These are phyloP conservation scores for Acrocephalus arundinaceus DNA, from an alignment of 2,113 vertebrate species.

Conservation along the genomic window DNA sequence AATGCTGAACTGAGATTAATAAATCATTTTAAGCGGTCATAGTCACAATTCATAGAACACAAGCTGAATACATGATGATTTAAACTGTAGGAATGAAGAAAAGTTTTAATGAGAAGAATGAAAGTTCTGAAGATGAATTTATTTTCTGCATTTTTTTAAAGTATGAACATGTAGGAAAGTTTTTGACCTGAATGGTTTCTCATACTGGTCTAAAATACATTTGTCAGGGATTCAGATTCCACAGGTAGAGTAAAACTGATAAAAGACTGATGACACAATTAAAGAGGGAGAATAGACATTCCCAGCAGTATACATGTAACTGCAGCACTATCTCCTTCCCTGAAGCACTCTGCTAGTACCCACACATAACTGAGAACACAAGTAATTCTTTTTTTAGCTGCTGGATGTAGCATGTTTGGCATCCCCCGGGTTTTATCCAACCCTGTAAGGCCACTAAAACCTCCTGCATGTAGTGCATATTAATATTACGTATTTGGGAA, in stretches of 20 bases:
- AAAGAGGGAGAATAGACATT: not conserved
- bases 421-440: not conserved
- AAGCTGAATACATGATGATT: not conserved
- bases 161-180: not conserved
- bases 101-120: not conserved
- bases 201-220: not conserved
- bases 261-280: not conserved
- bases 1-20: not conserved
- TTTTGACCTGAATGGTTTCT: not conserved
- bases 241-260: not conserved
- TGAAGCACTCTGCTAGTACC: not conserved
- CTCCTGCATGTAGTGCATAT: not conserved
- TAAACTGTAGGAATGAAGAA: not conserved
- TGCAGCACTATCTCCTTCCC: not conserved
- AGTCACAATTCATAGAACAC: not conserved
- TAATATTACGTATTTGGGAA: not conserved
- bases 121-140: not conserved
- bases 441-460: not conserved
- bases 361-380: not conserved
- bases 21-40: not conserved
- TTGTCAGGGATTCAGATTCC: not conserved
- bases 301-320: rapidly evolving
- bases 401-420: not conserved
- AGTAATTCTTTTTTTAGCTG: not conserved
- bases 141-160: not conserved